phyloP scores from a whole-genome alignment of 2,113 vertebrate species.

The Phalacrocorax pelagicus region DNA sequence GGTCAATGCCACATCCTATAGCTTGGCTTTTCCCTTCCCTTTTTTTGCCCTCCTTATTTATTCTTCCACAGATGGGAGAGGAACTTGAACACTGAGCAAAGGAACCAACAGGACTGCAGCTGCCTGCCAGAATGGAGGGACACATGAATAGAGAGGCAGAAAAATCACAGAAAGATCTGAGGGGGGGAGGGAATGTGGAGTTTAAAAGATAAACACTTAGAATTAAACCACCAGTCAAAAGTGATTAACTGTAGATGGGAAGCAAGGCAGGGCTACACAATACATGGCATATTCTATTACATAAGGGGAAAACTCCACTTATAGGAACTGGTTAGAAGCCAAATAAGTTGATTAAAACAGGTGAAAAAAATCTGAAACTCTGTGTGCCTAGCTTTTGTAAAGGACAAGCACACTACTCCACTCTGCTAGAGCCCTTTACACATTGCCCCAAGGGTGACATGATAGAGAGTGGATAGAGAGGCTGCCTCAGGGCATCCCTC shows the following conservation, averaged over 20 bases:
- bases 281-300: background rate
- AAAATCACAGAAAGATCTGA: background rate
- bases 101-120: background rate
- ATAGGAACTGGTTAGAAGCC: background rate
- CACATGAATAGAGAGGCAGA: background rate
- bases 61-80: background rate
- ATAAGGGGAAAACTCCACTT: background rate
- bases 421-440: background rate
- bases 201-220: background rate
- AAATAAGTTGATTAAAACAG: background rate
- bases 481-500: background rate
- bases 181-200: background rate
- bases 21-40: background rate
- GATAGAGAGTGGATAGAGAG: background rate
- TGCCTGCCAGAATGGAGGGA: background rate
- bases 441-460: background rate
- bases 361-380: background rate
- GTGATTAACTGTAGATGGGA: background rate
- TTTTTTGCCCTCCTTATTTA: background rate
- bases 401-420: background rate
- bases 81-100: background rate
- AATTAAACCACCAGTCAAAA: background rate
- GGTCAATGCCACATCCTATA: no score
- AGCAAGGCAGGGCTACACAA: background rate
- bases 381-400: fast-evolving